Evolutionary conservation across 2,888 invertebrate species (phyloP).

Genomic region (Hymenopus coronatus): DNA sequence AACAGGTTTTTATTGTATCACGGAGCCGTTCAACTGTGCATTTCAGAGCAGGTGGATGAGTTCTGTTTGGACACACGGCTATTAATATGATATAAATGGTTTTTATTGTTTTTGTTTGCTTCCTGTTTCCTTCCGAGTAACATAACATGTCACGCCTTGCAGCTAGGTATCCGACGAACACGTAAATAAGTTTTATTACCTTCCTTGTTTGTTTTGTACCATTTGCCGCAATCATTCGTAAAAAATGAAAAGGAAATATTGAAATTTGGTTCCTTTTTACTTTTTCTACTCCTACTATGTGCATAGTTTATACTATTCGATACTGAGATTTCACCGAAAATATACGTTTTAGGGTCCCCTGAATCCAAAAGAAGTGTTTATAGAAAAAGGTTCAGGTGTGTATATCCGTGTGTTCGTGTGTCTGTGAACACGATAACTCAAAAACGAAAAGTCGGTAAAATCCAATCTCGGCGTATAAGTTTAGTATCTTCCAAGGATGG

Average conservation of each 20-base stretch:
- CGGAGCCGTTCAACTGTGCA: neutral
- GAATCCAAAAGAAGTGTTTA: no score
- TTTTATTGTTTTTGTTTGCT: neutral
- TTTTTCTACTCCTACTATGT: no score
- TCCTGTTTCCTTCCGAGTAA: neutral
- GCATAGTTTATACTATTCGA: no score
- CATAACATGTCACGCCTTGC: neutral
- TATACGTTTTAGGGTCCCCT: no score
- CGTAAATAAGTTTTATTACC: neutral
- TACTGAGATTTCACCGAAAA: no score
- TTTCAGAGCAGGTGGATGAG: neutral
- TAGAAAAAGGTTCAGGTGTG: no score
- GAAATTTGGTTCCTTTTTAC: neutral
- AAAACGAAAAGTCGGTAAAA: no score
- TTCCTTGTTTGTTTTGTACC: neutral
- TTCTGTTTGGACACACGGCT: neutral
- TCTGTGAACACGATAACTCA: no score
- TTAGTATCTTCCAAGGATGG: no score
- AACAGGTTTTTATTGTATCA: neutral
- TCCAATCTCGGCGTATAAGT: no score
- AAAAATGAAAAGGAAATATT: neutral
- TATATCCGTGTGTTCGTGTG: no score
- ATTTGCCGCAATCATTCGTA: neutral
- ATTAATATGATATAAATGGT: neutral
- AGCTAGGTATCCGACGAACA: neutral